phyloP scores from a whole-genome alignment of 2,888 invertebrate genomes.

The Mythimna loreyi region DNA sequence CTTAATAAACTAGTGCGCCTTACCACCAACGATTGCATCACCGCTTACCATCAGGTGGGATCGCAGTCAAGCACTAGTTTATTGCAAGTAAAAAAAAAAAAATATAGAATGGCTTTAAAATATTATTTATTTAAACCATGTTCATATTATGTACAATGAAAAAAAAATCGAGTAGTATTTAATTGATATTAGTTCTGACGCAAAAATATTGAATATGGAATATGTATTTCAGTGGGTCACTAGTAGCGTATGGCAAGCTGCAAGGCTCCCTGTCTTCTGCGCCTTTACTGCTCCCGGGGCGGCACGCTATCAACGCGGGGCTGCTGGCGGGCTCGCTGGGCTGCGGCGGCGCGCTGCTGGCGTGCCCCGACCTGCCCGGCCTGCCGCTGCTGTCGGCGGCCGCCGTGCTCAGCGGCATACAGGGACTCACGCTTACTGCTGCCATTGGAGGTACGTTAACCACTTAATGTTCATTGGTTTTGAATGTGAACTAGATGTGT shows the following conservation, averaged over 20 bases:
- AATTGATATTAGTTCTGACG: too few relatives aligned
- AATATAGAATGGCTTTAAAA: too few relatives aligned
- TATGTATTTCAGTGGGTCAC: slow-evolving; percentile 92
- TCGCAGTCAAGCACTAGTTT: too few relatives aligned
- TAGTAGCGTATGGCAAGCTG: slow-evolving; percentile 97
- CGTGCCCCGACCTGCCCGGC: slow-evolving; percentile 92
- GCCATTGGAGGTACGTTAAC: slow-evolving; percentile 95
- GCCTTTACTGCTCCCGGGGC: slow-evolving; percentile 95
- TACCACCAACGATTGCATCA: too few relatives aligned
- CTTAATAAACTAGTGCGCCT: too few relatives aligned
- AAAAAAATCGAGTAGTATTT: too few relatives aligned
- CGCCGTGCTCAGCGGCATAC: slow-evolving; percentile 94
- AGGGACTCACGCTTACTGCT: slow-evolving; percentile 96
- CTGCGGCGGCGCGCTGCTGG: slow-evolving; percentile 93
- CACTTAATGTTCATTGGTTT: not conserved
- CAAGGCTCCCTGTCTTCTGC: slow-evolving; percentile 95
- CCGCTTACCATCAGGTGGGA: too few relatives aligned
- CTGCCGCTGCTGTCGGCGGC: slow-evolving; percentile 94
- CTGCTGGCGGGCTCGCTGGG: slow-evolving; percentile 93
- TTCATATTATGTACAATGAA: too few relatives aligned
- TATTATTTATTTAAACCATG: too few relatives aligned
- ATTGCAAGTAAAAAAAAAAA: too few relatives aligned
- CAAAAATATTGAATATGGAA: not conserved
- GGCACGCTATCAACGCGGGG: slow-evolving; percentile 94
- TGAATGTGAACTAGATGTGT: too few relatives aligned